Base-by-base conservation (phyloP, 2,113 vertebrate species). In the Collichthys lucidus region DNA sequence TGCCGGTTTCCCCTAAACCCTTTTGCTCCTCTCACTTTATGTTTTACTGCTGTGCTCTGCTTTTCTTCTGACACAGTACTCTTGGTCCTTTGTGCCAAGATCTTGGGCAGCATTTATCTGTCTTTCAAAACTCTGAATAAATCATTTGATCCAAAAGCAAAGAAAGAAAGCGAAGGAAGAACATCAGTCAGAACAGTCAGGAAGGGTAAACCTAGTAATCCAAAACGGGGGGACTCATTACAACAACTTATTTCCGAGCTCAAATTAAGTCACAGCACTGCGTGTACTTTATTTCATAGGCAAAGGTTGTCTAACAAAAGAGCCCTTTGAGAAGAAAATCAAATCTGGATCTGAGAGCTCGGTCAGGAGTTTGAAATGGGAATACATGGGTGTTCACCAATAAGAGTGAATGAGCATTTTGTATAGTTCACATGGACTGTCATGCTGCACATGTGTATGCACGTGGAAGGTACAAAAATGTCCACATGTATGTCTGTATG, bases 281-380 rank as follows among this genome's bases (percentile, higher is more conserved):
- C 71, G 81, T 74, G 77, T 61, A 12, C 52, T 61, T 72, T 65
- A 50, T 40, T 87, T 87, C 63, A 68, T 26, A 19, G 61, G 79
- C 71, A 75, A 83, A 77, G 65, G 61, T 76, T 22, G n/a, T 63
- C 74, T 0, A 26, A 92, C 90, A 93, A 92, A 92, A 77, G 78
- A 70, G n/a, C 24, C 56, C 79, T 91, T 91, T 91, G 64, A 92
- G 64, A 62, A 62, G 57, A 88, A 85, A 92, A 88, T 91, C 84
- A 82, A 90, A 92, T 92, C 84, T 84, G 17, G 46, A 75, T 83
- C 74, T 52, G 19, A 70, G 49, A 62, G 75, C 78, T 61, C 60
- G 74, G 87, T 90, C 70, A 85, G 74, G 77, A 82, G 79, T 80
- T 81, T 40, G 42, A 81, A 82, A 81, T 52, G 9, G 19, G 56